Evolutionary conservation across 2,113 vertebrate species (phyloP).

Genomic region (Grantiella picta): DNA sequence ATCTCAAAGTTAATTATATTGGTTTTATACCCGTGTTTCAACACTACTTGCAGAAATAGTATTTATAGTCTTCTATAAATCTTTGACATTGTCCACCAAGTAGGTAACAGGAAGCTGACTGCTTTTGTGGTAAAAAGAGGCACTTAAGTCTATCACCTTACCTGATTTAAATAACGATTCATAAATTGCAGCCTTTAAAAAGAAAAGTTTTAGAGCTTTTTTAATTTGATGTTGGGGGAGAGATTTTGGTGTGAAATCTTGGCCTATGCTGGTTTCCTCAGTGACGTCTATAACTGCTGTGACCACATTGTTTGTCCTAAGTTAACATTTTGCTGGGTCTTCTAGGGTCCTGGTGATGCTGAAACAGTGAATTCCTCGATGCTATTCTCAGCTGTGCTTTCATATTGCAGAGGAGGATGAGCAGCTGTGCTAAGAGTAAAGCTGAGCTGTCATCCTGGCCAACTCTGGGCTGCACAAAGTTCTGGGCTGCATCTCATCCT

Average conservation of each 20-base stretch:
- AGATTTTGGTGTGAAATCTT: not conserved
- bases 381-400: fast-evolving
- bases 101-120: not conserved
- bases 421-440: not conserved
- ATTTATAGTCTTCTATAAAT: not conserved
- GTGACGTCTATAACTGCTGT: not conserved
- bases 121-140: not conserved
- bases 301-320: not conserved
- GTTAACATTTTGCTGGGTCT: not conserved
- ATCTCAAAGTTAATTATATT: not conserved
- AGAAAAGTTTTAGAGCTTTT: not conserved
- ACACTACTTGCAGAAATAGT: not conserved
- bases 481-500: not conserved
- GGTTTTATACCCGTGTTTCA: not conserved
- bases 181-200: not conserved
- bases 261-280: not conserved
- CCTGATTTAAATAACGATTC: not conserved
- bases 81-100: not conserved
- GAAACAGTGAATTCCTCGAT: not conserved
- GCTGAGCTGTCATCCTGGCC: not conserved
- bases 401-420: not conserved
- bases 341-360: not conserved
- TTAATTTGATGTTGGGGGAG: not conserved
- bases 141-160: not conserved
- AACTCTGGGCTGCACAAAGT: not conserved